phyloP scores from a whole-genome alignment of 1,140 invertebrate species.

The Mesaphorura yosii region DNA sequence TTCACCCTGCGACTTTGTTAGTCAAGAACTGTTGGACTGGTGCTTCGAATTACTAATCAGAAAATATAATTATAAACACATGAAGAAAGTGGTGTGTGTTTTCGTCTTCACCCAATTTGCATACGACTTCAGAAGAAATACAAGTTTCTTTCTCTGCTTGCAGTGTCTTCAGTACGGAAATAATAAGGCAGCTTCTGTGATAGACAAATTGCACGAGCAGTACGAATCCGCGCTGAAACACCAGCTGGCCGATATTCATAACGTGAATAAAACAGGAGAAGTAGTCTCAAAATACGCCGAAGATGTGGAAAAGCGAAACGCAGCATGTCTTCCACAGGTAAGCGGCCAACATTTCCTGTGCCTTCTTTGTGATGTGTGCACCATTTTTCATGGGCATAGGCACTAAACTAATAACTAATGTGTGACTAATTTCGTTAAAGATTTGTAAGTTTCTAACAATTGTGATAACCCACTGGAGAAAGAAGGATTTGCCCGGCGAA shows the following conservation, averaged over 20 bases:
- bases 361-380: not conserved
- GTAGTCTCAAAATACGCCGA: not conserved
- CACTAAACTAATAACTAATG: no score
- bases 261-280: not conserved
- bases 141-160: constrained; percentile 8
- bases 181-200: constrained; percentile 15
- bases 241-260: not conserved
- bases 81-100: no score
- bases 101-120: no score
- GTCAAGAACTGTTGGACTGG: constrained; percentile 28
- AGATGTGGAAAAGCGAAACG: no score
- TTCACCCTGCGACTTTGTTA: not conserved
- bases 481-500: constrained; percentile 9
- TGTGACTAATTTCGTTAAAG: no score
- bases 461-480: constrained; percentile 25
- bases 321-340: constrained; percentile 2
- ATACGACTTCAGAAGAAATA: no score
- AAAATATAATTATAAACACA: not conserved
- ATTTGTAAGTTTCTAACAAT: no score
- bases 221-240: constrained; percentile 25
- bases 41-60: constrained; percentile 10
- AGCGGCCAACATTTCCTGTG: not conserved
- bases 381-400: not conserved
- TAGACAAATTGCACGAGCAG: constrained; percentile 25
- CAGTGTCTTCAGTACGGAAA: constrained; percentile 24